Evolutionary conservation across 2,113 vertebrate genomes (phyloP), one percentile per base, ranked within the genome.

Genomic region (Emydocephalus ijimae): DNA sequence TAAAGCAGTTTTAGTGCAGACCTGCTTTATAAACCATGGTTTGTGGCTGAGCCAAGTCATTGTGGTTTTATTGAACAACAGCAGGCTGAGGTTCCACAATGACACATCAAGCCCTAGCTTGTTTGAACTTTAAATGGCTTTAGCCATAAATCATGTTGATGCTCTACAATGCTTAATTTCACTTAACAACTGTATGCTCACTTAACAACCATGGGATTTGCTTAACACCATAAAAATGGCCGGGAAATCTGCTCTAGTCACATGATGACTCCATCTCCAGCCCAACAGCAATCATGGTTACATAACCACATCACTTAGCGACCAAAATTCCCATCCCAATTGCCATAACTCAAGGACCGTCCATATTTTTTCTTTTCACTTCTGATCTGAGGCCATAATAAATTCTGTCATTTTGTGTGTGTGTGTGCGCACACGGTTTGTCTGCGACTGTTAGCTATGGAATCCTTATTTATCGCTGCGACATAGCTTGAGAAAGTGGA

Each of bases 371-470:
- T 69, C 29, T 69, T 81, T 81, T 43, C 34, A 39, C 0, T 39
- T 81, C 74, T 81, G 34, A 39, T 43, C 34, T 9, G 74, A 21
- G 34, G 7, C 18, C 34, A 4, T 43, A 21, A 43, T 81, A 21
- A 81, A 81, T 39, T 81, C 34, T n/a, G 29, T n/a, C 26, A 61
- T 26, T 57, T 6, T 18, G 54, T 15, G 54, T 55, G 54, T 15
- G 54, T 24, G 24, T 29, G 10, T 14, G 11, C 8, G 2, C 6
- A 1, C 2, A 0, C 34, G 1, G 2, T 74, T 74, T 74, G n/a
- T 20, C 69, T 34, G 11, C 1, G 50, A 52, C 50, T 52, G 48
- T 9, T 9, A 50, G 48, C 48, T 9, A 9, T 50, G 8, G 48
- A 50, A 9, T 50, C 48, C 48, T 50, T 1, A 50, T 50, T 50